These are phyloP conservation scores for Andricus quercusramuli DNA, from an alignment of 2,888 invertebrate genomes.

Conservation along the genomic window DNA sequence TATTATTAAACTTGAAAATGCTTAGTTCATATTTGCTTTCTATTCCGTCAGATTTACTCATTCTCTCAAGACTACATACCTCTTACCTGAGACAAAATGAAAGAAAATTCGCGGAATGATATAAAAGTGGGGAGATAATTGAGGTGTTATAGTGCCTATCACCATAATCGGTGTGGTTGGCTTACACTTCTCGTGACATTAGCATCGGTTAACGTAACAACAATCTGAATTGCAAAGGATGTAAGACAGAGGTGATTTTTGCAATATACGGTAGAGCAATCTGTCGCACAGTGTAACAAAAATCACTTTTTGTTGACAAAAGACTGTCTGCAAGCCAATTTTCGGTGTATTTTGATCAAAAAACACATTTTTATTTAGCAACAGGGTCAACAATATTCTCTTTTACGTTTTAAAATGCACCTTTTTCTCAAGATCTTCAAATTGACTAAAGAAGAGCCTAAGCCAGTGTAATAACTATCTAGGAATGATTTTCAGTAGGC, in stretches of 20 bases:
- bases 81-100: neutral
- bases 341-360: too few species aligned
- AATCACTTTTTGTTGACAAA: too few species aligned
- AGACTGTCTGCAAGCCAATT: too few species aligned
- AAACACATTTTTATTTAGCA: too few species aligned
- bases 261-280: neutral
- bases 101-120: neutral
- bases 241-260: neutral
- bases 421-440: too few species aligned
- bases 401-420: too few species aligned
- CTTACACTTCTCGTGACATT: slow-evolving; percentile 1
- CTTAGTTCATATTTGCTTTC: neutral
- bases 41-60: neutral
- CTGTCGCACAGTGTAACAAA: too few species aligned
- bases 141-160: neutral
- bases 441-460: too few species aligned
- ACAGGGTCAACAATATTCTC: too few species aligned
- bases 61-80: neutral
- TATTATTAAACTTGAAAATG: too few species aligned
- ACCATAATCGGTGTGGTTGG: neutral
- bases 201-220: neutral
- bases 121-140: neutral
- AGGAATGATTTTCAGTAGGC: too few species aligned
- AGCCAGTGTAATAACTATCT: too few species aligned
- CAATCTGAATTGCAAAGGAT: neutral